phyloP scores from a whole-genome alignment of 2,888 invertebrate species.

The Pollenia labialis region DNA sequence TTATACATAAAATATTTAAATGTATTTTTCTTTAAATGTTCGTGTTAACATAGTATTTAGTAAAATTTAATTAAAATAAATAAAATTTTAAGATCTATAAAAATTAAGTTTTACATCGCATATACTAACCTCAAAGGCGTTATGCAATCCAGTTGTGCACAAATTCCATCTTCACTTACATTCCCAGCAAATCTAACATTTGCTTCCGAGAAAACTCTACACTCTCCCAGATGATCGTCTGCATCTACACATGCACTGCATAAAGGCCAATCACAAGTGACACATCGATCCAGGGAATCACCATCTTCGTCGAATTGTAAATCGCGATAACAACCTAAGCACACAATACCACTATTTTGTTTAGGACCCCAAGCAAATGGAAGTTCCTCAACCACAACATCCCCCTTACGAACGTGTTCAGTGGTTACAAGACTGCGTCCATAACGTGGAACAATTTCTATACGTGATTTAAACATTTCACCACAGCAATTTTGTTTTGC shows the following conservation, averaged over 20 bases:
- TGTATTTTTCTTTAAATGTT: too few species aligned
- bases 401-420: slow-evolving; percentile 88
- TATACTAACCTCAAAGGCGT: slow-evolving; percentile 88
- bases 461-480: slow-evolving; percentile 81
- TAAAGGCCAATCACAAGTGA: slow-evolving; percentile 89
- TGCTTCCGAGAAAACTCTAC: slow-evolving; percentile 87
- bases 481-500: slow-evolving; percentile 55
- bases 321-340: slow-evolving; percentile 90
- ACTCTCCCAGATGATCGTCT: slow-evolving; percentile 88
- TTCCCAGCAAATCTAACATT: slow-evolving; percentile 87
- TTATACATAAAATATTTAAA: too few species aligned
- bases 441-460: slow-evolving; percentile 86
- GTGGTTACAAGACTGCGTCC: slow-evolving; percentile 90
- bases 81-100: too few species aligned
- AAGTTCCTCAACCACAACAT: slow-evolving; percentile 88
- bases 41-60: too few species aligned
- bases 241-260: slow-evolving; percentile 85
- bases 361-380: slow-evolving; percentile 92
- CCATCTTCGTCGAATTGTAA: slow-evolving; percentile 82
- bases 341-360: slow-evolving; percentile 89
- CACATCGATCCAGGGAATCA: slow-evolving; percentile 85
- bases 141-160: slow-evolving; percentile 92
- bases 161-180: slow-evolving; percentile 86
- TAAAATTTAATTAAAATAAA: too few species aligned
- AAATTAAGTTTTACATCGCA: too few species aligned